Percentiles rank a stretch among this genome's conserved stretches.
Evolutionary conservation across 2,797 vertebrate genomes (phyloP).

Genomic region (Gallinago solitaria): DNA sequence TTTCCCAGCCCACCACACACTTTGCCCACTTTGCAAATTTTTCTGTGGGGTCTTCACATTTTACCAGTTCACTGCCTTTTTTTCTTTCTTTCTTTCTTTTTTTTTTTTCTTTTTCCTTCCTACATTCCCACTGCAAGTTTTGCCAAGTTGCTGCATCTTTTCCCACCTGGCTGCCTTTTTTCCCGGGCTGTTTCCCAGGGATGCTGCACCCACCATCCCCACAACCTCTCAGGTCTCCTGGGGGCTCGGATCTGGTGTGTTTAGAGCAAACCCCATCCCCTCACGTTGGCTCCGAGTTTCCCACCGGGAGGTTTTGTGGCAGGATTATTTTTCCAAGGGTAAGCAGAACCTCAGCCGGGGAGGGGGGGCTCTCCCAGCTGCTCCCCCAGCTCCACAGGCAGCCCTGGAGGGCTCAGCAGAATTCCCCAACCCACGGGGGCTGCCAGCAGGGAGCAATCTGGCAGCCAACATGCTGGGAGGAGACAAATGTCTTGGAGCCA

Average conservation of each 20-base stretch:
- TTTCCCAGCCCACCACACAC: not conserved
- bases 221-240: too few relatives aligned
- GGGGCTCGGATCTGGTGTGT: not conserved
- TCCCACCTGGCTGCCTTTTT: not conserved
- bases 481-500: slow-evolving; percentile 24
- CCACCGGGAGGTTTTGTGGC: accelerated
- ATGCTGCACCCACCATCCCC: accelerated
- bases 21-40: not conserved
- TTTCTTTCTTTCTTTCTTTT: not conserved
- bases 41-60: not conserved
- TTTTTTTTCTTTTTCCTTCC: not conserved
- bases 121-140: not conserved
- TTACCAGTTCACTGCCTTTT: not conserved
- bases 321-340: not conserved
- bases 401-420: not conserved
- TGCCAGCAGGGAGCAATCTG: slow-evolving; percentile 49
- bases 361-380: not conserved
- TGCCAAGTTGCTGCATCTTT: accelerated
- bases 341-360: not conserved
- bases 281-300: not conserved
- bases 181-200: accelerated
- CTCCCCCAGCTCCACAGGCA: accelerated
- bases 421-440: not conserved
- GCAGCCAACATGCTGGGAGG: slow-evolving; percentile 18
- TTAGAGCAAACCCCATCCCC: not conserved